These are phyloP conservation scores for Sesamia nonagrioides DNA, from an alignment of 1,140 invertebrate species.

Conservation along the genomic window DNA sequence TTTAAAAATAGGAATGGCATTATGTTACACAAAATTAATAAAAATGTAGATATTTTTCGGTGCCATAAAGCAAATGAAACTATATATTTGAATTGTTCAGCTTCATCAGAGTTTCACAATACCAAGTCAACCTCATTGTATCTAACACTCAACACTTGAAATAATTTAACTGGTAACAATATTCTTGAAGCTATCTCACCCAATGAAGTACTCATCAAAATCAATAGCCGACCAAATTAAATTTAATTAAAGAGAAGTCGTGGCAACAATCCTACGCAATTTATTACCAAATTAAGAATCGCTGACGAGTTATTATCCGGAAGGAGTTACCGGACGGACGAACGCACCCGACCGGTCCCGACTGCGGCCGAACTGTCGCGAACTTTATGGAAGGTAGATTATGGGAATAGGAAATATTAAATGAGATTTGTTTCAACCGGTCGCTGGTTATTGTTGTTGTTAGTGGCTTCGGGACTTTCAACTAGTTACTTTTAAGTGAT, in stretches of 20 bases:
- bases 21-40: too few species aligned
- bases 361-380: neutral
- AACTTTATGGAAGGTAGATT: neutral
- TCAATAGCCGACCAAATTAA: constrained; percentile 40
- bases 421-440: neutral
- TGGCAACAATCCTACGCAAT: constrained; percentile 36
- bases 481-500: neutral
- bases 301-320: constrained; percentile 39
- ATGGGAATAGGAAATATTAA: constrained; percentile 3
- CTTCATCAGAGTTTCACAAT: neutral
- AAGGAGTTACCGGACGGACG: constrained; percentile 22
- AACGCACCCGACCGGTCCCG: neutral
- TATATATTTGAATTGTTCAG: too few species aligned
- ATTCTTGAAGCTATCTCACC: neutral
- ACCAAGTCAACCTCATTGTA: neutral
- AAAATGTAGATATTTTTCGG: too few species aligned
- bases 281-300: constrained; percentile 43
- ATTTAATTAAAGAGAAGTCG: constrained; percentile 33
- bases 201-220: constrained; percentile 34
- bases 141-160: neutral
- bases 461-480: neutral
- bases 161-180: constrained; percentile 19
- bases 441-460: neutral
- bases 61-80: too few species aligned
- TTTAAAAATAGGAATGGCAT: too few species aligned